Base-by-base conservation (phyloP, 2,113 vertebrate genomes). In the Pantherophis guttatus region DNA sequence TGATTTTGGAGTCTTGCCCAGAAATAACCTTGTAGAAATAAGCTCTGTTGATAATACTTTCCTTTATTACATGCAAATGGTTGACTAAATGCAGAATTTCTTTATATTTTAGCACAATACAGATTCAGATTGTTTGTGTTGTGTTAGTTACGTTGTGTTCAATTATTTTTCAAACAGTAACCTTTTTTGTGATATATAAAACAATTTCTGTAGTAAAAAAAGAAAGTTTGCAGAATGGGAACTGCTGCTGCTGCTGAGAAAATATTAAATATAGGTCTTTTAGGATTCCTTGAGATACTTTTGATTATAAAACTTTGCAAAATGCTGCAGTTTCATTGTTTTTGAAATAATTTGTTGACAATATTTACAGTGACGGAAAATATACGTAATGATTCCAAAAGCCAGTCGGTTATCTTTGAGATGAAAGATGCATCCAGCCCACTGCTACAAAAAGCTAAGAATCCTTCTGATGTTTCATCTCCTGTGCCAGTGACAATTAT, bases 401-500 rank as follows among this genome's bases (percentile, higher is more conserved):
- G 65, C 86, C 96, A 95, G 92, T 96, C 95, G 33, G 91, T 97
- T 12, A 95, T 96, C 0, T 94, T 94, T 93, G 95, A 97, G 13
- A 0, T 29, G 3, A 92, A 90, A 3, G 94, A 94, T 29, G 75
- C 65, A 0, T 91, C 94, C 10, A 94, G 12, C 29, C 85, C 39
- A 15, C 62, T 93, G 81, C 10, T 50, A 2, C 93, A 48, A 15
- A 94, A 95, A 1, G 1, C 33, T 65, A 94, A 96, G 8, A 93
- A 96, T 0, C 75, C 97, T 39, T 95, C 97, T 53, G 94, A 98
- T 19, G 94, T 97, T 87, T 95, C 97, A n/a, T n/a, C 97, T 96
- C 94, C 98, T 44, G 98, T 99, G 95, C 99, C 99, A 44, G 98
- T 99, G 91, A 99, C 99, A 2, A 96, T 98, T 88, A 99, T 99